Conservation (phyloP, 2,113 vertebrate genomes). For the Malaclemys terrapin region DNA sequence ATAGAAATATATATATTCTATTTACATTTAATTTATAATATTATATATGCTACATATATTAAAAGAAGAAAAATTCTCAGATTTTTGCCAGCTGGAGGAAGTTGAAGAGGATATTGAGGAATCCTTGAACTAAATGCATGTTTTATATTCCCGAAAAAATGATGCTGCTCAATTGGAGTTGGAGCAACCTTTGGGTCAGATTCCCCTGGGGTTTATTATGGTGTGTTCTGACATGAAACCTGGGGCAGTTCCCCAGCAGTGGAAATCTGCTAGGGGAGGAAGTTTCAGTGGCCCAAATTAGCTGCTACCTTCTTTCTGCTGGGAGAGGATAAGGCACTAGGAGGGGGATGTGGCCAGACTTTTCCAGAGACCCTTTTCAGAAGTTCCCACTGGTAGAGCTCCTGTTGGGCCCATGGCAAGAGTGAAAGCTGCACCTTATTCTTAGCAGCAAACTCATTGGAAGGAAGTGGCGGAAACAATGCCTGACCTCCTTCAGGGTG, state of each 20-base stretch:
- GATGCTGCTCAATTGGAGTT: not conserved
- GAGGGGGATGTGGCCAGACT: not conserved
- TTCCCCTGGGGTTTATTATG: not conserved
- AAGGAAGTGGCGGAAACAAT: not conserved
- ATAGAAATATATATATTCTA: not conserved
- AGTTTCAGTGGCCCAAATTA: not conserved
- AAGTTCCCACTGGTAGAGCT: not conserved
- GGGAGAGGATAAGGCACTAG: not conserved
- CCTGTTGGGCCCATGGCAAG: not conserved
- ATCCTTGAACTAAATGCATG: slow-evolving; percentile 15
- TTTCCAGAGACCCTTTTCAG: not conserved
- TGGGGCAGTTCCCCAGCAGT: not conserved
- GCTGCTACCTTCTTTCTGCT: not conserved
- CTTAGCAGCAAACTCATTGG: not conserved
- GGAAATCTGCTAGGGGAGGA: not conserved
- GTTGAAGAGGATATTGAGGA: not conserved
- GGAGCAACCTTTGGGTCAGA: not conserved
- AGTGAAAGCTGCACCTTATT: not conserved
- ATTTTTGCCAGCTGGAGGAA: slow-evolving; percentile 40
- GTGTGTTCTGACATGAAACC: not conserved
- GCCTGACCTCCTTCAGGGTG: not conserved
- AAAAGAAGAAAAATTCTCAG: not conserved
- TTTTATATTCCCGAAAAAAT: not conserved
- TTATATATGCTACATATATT: too few species aligned
- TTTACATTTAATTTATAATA: too few species aligned